phyloP scores from a whole-genome alignment of 2,113 vertebrate species.

The Prietella phreatophila region DNA sequence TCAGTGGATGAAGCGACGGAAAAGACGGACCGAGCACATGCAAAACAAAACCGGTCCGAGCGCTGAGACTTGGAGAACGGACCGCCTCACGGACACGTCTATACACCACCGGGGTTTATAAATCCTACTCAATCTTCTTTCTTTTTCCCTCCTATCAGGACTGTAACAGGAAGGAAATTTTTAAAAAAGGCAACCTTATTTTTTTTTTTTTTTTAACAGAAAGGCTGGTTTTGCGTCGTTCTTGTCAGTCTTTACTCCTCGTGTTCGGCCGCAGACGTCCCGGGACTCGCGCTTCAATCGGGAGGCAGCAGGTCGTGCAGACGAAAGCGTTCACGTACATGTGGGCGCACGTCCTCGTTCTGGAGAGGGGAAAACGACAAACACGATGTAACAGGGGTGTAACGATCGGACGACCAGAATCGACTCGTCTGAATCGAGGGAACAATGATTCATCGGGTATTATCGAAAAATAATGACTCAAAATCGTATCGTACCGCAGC shows the following conservation, averaged over 20 bases:
- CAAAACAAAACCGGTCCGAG: slow-evolving; percentile 52
- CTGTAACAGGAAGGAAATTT: slow-evolving; percentile 28
- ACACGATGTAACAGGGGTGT: slow-evolving; percentile 37
- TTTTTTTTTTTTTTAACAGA: slow-evolving; percentile 69
- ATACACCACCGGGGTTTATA: slow-evolving; percentile 53
- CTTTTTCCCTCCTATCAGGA: slow-evolving; percentile 60
- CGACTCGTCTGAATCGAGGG: neutral
- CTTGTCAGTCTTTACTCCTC: slow-evolving; percentile 31
- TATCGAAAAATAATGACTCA: neutral
- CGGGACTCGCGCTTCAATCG: slow-evolving; percentile 69
- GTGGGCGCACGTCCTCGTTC: slow-evolving; percentile 88
- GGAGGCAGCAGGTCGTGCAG: slow-evolving; percentile 88
- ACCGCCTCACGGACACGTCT: slow-evolving; percentile 48
- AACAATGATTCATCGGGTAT: neutral
- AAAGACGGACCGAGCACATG: slow-evolving; percentile 79
- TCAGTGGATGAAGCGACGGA: slow-evolving; percentile 70
- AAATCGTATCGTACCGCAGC: neutral
- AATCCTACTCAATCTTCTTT: slow-evolving; percentile 55
- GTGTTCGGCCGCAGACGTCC: slow-evolving; percentile 47
- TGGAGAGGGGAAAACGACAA: slow-evolving; percentile 50
- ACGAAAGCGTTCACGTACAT: slow-evolving; percentile 89
- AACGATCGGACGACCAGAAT: neutral
- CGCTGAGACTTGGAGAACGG: slow-evolving; percentile 67
- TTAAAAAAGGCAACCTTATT: slow-evolving; percentile 33
- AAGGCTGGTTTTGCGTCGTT: slow-evolving; percentile 57